Evolutionary conservation across 2,113 vertebrate genomes (phyloP), one percentile per base, ranked within the genome.

Genomic region (Lota lota): DNA sequence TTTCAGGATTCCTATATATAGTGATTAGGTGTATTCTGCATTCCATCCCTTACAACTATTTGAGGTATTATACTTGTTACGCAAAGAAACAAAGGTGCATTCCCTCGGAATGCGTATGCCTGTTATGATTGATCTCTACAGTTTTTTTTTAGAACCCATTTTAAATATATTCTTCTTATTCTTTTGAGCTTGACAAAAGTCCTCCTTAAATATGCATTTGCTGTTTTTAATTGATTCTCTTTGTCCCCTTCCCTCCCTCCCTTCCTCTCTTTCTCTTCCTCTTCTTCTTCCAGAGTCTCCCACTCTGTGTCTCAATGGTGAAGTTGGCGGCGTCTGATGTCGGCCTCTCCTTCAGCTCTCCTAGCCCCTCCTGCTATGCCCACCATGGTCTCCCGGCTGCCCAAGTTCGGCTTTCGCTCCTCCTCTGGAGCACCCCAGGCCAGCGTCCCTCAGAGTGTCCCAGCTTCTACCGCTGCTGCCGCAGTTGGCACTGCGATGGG

Each of bases 321-420:
- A 92, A 85, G 92, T 89, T 67, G 85, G 89, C 88, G 91, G 93
- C 93, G 73, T 91, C 90, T 93, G 91, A 98, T 98, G 95, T 96
- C 96, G 91, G 93, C 94, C 86, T 94, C 92, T 88, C 84, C 78
- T 47, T 47, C 40, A 10, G 12, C 40, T 82, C 88, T 88, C 65
- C 84, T 83, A 82, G 89, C 92, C 68, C 62, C 20, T 50, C 61
- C 72, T 61, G 10, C 71, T 72, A 87, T 90, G 93, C 90, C 95
- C 79, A 88, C 92, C 75, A 93, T 94, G 92, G 94, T 95, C 85
- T 98, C 97, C 81, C 93, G 94, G 82, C 87, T 99, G 75, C 97
- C 96, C 3, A 98, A 96, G 84, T 98, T 98, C 73, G 92, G 88
- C 51, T 83, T 80, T 0, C 93, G 93, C 77, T 80, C 85, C 68